Conservation (phyloP, 2,888 invertebrate genomes). For the Yponomeuta malinellus region DNA sequence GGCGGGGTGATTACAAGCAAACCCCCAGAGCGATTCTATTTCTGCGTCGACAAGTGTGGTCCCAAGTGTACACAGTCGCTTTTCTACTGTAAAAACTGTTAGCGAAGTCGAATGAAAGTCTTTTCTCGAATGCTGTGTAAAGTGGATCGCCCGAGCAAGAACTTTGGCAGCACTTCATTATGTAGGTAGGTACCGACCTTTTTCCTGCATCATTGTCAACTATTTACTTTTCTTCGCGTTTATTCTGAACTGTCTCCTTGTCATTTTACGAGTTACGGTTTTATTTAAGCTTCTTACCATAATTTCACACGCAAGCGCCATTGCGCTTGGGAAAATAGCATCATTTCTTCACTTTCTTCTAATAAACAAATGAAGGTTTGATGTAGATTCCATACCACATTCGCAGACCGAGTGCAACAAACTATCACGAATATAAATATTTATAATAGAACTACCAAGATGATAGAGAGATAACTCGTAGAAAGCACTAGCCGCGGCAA, state of each 20-base stretch:
- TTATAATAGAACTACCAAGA: not conserved
- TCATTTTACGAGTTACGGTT: not conserved
- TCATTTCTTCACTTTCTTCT: not conserved
- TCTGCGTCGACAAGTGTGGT: no score
- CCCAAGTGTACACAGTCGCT: no score
- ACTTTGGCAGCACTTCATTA: no score
- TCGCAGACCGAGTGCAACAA: not conserved
- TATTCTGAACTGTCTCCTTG: not conserved
- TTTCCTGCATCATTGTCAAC: not conserved
- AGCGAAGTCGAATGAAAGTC: no score
- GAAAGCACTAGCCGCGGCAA: not conserved
- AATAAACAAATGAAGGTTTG: not conserved
- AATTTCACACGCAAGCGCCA: not conserved
- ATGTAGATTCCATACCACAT: not conserved
- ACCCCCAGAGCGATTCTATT: no score
- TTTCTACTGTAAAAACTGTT: no score
- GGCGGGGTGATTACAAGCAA: no score
- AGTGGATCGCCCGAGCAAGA: no score
- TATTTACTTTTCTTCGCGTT: not conserved
- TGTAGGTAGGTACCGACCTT: not conserved
- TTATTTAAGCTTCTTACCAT: not conserved
- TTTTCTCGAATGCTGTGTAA: no score
- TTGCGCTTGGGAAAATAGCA: not conserved
- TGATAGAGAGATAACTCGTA: conserved; percentile 1
- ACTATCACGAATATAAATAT: not conserved